Percentiles rank a stretch among this genome's conserved stretches.
These are phyloP conservation scores for Drosophila dunni DNA, from an alignment of 1,140 invertebrate genomes.

Conservation along the genomic window DNA sequence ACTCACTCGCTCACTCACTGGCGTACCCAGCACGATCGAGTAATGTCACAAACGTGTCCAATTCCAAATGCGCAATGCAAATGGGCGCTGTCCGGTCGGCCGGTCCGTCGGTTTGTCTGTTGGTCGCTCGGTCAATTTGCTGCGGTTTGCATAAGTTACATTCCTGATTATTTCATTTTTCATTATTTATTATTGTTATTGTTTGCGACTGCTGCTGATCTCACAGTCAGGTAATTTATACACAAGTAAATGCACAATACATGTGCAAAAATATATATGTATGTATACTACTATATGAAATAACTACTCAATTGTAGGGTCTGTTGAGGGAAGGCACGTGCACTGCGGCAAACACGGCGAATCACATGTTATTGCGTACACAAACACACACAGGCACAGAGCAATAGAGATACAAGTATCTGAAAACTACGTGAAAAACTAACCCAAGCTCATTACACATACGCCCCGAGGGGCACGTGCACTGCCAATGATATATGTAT, in stretches of 20 bases:
- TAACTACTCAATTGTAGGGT: neutral
- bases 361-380: conserved; percentile 37
- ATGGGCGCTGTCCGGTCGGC: conserved; percentile 23
- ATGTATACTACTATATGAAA: neutral
- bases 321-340: conserved; percentile 48
- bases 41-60: conserved; percentile 64
- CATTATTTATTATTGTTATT: conserved; percentile 15
- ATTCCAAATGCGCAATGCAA: conserved; percentile 46
- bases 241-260: neutral
- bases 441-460: conserved; percentile 45
- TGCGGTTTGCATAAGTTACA: conserved; percentile 37
- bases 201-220: conserved; percentile 49
- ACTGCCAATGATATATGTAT: conserved; percentile 30
- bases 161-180: conserved; percentile 32
- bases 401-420: no score
- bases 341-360: conserved; percentile 12
- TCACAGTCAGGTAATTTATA: conserved; percentile 19
- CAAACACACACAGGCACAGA: neutral
- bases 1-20: neutral
- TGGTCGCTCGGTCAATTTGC: no score
- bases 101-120: no score
- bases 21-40: conserved; percentile 34
- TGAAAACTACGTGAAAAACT: conserved; percentile 1
- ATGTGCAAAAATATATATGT: no score
- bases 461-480: conserved; percentile 58